A percentile compares a stretch with the other conserved stretches of the same genome.
phyloP scores from a whole-genome alignment of 2,113 vertebrate genomes.

The Arenaria interpres region DNA sequence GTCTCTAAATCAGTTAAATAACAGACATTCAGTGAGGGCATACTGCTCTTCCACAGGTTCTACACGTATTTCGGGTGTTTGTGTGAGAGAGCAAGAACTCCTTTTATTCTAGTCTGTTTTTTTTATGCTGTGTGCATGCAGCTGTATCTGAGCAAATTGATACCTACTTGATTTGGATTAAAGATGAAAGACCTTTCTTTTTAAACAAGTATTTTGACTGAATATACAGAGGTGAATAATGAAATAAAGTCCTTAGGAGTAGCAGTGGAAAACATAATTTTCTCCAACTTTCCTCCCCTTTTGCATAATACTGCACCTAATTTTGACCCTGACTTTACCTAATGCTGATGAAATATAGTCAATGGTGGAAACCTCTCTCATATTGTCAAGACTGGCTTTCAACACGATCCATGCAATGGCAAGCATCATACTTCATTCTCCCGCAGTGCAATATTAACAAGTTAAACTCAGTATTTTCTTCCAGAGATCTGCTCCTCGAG shows the following conservation, averaged over 20 bases:
- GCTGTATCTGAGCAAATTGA: constrained; percentile 41
- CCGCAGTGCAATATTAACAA: constrained; percentile 59
- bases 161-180: constrained; percentile 34
- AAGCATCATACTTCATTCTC: constrained; percentile 58
- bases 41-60: constrained; percentile 28
- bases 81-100: neutral
- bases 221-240: constrained; percentile 35
- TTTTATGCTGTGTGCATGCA: constrained; percentile 37
- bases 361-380: constrained; percentile 38
- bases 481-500: neutral
- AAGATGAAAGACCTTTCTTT: constrained; percentile 22
- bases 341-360: constrained; percentile 58
- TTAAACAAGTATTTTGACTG: neutral
- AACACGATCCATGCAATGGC: constrained; percentile 60
- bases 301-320: constrained; percentile 62
- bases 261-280: neutral
- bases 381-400: constrained; percentile 46
- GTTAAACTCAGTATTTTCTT: constrained; percentile 19
- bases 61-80: neutral
- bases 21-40: neutral
- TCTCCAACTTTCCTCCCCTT: neutral
- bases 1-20: constrained; percentile 11
- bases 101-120: neutral
- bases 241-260: constrained; percentile 28
- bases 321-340: constrained; percentile 62